A percentile compares a stretch with the other conserved stretches of the same genome.
Conservation (phyloP, 2,113 vertebrate genomes). For the Tapirus terrestris region DNA sequence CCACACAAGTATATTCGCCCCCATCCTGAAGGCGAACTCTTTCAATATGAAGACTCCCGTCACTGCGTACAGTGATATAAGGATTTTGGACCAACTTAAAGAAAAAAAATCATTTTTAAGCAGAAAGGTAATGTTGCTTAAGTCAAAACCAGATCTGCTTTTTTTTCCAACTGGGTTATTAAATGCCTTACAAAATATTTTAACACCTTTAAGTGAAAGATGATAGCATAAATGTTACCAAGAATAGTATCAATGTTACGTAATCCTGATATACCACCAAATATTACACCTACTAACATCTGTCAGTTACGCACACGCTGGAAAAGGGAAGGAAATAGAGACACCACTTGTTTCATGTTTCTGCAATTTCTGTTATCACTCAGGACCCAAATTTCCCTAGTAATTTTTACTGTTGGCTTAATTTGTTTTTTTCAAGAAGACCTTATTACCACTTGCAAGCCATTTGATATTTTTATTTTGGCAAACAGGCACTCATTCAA, state of each 20-base stretch:
- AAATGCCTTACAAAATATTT: not conserved
- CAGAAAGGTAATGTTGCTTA: not conserved
- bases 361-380: not conserved
- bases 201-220: conserved; percentile 14
- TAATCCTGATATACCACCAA: not conserved
- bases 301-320: not conserved
- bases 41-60: conserved; percentile 97
- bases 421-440: not conserved
- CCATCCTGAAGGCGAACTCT: conserved; percentile 91
- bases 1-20: conserved; percentile 94
- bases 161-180: not conserved
- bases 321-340: not conserved
- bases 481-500: not conserved
- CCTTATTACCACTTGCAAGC: not conserved
- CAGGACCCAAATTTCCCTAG: not conserved
- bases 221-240: not conserved
- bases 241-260: not conserved
- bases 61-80: conserved; percentile 91
- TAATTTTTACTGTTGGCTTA: not conserved
- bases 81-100: conserved; percentile 92
- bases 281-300: not conserved
- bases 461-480: conserved; percentile 10
- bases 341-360: not conserved
- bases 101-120: not conserved
- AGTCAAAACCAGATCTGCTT: not conserved